Evolutionary conservation across 2,113 vertebrate species (phyloP).

Genomic region (Centrocercus urophasianus): DNA sequence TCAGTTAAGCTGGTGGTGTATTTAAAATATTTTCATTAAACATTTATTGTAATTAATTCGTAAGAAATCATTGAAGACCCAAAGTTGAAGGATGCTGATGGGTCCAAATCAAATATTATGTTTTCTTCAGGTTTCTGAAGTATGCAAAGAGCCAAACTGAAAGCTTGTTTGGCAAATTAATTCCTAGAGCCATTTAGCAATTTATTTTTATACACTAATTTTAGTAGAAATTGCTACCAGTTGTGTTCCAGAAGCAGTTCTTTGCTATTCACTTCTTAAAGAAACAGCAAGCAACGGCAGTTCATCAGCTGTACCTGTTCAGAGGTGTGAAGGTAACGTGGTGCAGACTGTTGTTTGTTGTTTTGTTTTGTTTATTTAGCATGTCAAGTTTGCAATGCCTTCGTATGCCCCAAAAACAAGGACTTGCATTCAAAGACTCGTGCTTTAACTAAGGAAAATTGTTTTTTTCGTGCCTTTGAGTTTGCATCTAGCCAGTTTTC

Average conservation of each 20-base stretch:
- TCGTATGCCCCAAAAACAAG: background rate
- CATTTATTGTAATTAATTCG: background rate
- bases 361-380: background rate
- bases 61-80: background rate
- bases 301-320: background rate
- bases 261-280: background rate
- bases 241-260: conserved; percentile 30
- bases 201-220: conserved; percentile 40
- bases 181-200: background rate
- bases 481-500: background rate
- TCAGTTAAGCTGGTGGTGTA: background rate
- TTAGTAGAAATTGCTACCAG: conserved; percentile 9
- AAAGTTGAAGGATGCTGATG: background rate
- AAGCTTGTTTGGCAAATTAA: background rate
- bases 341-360: too few species aligned
- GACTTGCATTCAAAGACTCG: background rate
- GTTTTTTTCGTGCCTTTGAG: background rate
- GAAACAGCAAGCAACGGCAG: background rate
- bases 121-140: background rate
- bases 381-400: background rate
- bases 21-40: background rate
- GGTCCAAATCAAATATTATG: background rate
- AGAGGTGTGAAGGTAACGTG: background rate
- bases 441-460: background rate
- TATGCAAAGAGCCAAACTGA: background rate